phyloP scores from a whole-genome alignment of 2,797 vertebrate species.

The Natrix natrix region DNA sequence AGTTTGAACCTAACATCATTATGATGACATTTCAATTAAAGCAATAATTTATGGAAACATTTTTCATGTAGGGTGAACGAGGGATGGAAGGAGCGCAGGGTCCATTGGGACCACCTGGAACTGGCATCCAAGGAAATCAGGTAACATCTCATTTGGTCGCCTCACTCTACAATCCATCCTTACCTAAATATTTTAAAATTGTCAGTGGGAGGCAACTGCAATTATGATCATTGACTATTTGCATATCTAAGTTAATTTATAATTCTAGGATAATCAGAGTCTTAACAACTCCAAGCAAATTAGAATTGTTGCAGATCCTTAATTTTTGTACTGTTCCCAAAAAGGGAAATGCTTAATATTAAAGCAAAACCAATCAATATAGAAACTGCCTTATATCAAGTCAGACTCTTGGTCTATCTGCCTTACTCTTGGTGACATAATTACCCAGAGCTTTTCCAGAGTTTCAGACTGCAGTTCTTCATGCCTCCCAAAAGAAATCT shows the following conservation, averaged over 20 bases:
- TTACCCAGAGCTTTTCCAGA: not conserved
- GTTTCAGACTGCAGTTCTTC: not conserved
- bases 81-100: constrained; percentile 77
- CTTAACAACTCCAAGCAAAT: not conserved
- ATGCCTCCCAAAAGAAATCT: not conserved
- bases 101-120: constrained; percentile 75
- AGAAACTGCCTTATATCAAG: not conserved
- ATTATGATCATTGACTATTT: not conserved
- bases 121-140: constrained; percentile 80
- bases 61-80: constrained; percentile 72
- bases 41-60: not conserved
- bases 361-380: not conserved
- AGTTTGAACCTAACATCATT: not conserved
- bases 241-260: not conserved
- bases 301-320: not conserved
- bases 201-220: not conserved
- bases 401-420: not conserved
- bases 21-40: not conserved
- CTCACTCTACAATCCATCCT: not conserved
- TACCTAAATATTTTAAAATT: not conserved
- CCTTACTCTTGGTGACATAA: not conserved
- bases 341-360: not conserved
- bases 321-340: not conserved
- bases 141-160: constrained; percentile 56
- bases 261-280: not conserved